Percentiles rank a stretch among this genome's conserved stretches.
phyloP scores from a whole-genome alignment of 2,797 vertebrate genomes.

The Centroberyx gerrardi region DNA sequence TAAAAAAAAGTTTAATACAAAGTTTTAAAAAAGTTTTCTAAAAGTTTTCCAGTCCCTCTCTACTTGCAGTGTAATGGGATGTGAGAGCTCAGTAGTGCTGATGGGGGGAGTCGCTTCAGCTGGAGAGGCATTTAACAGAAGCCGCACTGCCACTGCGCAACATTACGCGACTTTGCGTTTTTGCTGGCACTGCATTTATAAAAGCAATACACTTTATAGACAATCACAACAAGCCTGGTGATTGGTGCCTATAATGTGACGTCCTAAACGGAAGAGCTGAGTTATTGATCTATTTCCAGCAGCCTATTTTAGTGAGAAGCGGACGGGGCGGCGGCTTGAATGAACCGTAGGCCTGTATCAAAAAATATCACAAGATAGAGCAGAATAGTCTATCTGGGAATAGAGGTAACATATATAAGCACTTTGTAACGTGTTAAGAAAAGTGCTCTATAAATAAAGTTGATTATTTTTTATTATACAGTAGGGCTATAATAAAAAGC shows the following conservation, averaged over 20 bases:
- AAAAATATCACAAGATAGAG: not conserved
- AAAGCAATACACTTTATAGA: conserved; percentile 56
- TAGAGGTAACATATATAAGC: too few species aligned
- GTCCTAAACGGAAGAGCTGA: conserved; percentile 18
- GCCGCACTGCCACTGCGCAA: conserved; percentile 52
- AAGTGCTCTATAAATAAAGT: too few species aligned
- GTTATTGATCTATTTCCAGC: conserved; percentile 7
- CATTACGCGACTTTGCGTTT: conserved; percentile 64
- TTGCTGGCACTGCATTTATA: conserved; percentile 62
- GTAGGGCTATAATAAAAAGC: too few species aligned
- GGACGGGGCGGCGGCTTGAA: not conserved
- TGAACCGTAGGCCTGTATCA: too few species aligned
- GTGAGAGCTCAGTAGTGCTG: conserved; percentile 63
- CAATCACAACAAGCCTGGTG: conserved; percentile 62
- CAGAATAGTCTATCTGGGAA: too few species aligned
- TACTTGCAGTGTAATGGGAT: conserved; percentile 59
- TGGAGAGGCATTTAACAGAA: conserved; percentile 67
- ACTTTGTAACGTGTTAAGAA: too few species aligned
- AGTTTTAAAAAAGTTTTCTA: conserved; percentile 27
- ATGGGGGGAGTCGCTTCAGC: conserved; percentile 55
- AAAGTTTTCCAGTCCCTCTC: conserved; percentile 34
- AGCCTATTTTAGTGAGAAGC: not conserved
- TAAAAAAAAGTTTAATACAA: not conserved
- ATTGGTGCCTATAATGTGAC: conserved; percentile 72
- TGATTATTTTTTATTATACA: too few species aligned